Evolutionary conservation across 2,888 invertebrate genomes (phyloP).

Genomic region (Pachycephus smyrnensis): DNA sequence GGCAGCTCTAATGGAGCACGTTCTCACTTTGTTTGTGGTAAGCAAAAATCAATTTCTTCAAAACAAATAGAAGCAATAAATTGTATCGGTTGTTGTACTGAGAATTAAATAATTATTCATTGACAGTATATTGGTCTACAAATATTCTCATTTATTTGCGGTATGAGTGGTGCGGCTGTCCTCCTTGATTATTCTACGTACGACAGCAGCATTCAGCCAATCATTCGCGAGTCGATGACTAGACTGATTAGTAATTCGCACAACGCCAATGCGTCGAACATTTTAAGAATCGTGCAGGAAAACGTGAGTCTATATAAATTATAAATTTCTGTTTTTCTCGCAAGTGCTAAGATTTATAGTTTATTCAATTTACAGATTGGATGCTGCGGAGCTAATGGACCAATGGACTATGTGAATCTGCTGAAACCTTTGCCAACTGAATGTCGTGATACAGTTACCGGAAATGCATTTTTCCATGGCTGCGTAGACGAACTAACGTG

Average conservation of each 20-base stretch:
- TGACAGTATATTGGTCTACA: constrained; percentile 81
- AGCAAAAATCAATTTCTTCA: constrained; percentile 59
- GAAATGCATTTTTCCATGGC: constrained; percentile 89
- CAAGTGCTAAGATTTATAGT: not conserved
- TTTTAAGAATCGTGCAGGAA: constrained; percentile 86
- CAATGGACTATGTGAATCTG: constrained; percentile 82
- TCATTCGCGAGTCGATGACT: constrained; percentile 78
- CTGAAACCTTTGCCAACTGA: constrained; percentile 85
- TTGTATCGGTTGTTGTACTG: constrained; percentile 3
- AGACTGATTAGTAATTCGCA: constrained; percentile 82
- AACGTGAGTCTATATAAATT: constrained; percentile 72
- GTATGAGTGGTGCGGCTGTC: constrained; percentile 80
- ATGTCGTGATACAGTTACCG: constrained; percentile 88
- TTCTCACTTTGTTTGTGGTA: constrained; percentile 77
- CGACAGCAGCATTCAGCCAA: constrained; percentile 83
- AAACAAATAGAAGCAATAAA: not conserved
- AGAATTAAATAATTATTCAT: constrained; percentile 41
- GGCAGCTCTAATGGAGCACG: constrained; percentile 83
- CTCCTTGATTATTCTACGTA: constrained; percentile 84
- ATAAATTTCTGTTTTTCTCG: constrained; percentile 5
- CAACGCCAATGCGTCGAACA: constrained; percentile 75
- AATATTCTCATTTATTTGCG: constrained; percentile 77
- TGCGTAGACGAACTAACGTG: constrained; percentile 91
- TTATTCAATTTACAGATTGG: constrained; percentile 74
- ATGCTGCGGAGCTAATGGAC: constrained; percentile 90